Conservation (phyloP, 2,797 vertebrate species). For the Momotus momota region DNA sequence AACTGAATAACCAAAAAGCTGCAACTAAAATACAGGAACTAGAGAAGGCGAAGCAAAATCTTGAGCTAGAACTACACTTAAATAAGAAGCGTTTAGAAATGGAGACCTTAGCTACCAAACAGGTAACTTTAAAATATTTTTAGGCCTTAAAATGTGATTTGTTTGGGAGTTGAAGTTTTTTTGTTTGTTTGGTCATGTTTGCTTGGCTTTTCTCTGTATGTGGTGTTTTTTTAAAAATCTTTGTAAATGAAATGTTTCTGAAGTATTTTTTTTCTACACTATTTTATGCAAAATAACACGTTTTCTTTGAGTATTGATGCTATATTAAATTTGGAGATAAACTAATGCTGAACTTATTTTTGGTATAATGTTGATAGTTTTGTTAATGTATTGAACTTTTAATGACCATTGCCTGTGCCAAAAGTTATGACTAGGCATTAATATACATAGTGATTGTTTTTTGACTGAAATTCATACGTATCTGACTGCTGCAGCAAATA, state of each 20-base stretch:
- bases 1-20: constrained; percentile 83
- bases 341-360: background rate
- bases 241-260: background rate
- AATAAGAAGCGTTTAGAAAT: constrained; percentile 90
- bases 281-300: background rate
- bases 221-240: background rate
- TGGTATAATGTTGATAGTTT: background rate
- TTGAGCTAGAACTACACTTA: constrained; percentile 87
- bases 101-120: constrained; percentile 88
- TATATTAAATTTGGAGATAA: background rate
- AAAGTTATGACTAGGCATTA: background rate
- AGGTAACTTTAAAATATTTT: constrained; percentile 64
- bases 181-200: too few relatives aligned
- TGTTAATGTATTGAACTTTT: background rate
- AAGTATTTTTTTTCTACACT: background rate
- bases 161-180: too few relatives aligned
- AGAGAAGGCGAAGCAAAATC: constrained; percentile 84
- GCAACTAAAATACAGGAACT: constrained; percentile 87
- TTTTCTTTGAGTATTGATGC: background rate
- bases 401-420: fast-evolving
- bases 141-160: background rate
- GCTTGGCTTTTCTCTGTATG: background rate
- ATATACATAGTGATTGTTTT: background rate
- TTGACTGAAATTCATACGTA: background rate
- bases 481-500: background rate